Percentiles rank a stretch among this genome's conserved stretches.
Conservation (phyloP, 2,113 vertebrate genomes). For the Thalassarche chlororhynchos region DNA sequence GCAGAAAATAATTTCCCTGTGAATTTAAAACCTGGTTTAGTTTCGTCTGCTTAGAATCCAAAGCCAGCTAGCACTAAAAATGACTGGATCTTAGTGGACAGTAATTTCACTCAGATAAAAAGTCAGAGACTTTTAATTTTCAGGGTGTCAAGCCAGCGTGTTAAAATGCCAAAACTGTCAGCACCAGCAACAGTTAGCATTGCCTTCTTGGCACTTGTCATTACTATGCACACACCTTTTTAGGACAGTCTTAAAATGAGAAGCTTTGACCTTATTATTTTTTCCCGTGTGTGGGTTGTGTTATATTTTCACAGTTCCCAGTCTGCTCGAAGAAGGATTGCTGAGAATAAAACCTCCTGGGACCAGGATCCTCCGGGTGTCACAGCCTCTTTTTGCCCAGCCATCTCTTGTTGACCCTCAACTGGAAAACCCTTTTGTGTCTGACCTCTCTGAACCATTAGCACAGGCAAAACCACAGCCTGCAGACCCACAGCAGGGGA, state of each 20-base stretch:
- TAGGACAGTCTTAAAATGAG: constrained; percentile 48
- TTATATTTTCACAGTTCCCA: background rate
- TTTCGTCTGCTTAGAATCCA: background rate
- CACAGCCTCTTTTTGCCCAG: background rate
- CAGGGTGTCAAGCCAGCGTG: constrained; percentile 11
- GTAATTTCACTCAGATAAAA: constrained; percentile 35
- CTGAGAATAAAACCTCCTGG: background rate
- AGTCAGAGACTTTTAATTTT: constrained; percentile 63
- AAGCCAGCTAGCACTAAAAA: background rate
- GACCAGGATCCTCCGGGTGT: background rate
- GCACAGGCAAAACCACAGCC: background rate
- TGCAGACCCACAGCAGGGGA: background rate
- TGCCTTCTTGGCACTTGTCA: constrained; percentile 50
- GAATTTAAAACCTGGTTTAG: background rate
- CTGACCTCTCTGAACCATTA: background rate
- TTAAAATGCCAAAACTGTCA: constrained; percentile 57
- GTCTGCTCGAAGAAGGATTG: background rate
- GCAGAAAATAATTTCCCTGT: background rate
- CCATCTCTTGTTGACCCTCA: background rate
- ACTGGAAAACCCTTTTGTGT: background rate
- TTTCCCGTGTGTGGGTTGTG: background rate
- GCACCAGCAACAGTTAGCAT: constrained; percentile 35
- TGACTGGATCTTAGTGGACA: constrained; percentile 1
- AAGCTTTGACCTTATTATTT: constrained; percentile 62
- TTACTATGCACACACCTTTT: constrained; percentile 40